A percentile compares a stretch with the other conserved stretches of the same genome.
These are phyloP conservation scores for Pristionchus exspectatus DNA, from an alignment of 2,888 invertebrate species.

Conservation along the genomic window DNA sequence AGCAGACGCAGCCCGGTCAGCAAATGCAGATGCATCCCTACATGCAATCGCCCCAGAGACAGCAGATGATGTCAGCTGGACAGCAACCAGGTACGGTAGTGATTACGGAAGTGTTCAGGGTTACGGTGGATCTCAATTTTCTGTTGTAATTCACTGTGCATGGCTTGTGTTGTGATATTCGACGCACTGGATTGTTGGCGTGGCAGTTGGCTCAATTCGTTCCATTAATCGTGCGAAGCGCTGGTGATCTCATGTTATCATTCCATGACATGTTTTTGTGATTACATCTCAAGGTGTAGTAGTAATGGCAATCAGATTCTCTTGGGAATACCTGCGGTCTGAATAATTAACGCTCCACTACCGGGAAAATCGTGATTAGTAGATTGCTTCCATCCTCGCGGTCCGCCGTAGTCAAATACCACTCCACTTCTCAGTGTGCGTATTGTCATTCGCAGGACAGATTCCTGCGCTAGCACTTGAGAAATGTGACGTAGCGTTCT, in stretches of 20 bases:
- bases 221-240: background rate
- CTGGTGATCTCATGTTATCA: background rate
- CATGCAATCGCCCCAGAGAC: slow-evolving; percentile 48
- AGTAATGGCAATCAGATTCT: background rate
- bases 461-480: background rate
- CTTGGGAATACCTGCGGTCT: background rate
- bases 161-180: background rate
- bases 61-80: background rate
- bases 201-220: background rate
- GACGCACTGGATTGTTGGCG: too few relatives aligned
- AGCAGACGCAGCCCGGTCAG: background rate
- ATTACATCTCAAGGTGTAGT: background rate
- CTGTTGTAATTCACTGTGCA: background rate
- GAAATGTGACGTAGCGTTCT: background rate
- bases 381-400: background rate
- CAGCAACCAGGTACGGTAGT: slow-evolving; percentile 50
- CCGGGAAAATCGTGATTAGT: background rate
- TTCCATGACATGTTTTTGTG: background rate
- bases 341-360: background rate
- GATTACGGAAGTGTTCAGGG: background rate
- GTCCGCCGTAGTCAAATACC: background rate
- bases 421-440: too few relatives aligned
- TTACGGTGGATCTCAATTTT: too few relatives aligned
- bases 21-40: slow-evolving; percentile 38
- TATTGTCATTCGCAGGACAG: background rate